Evolutionary conservation across 2,113 vertebrate genomes (phyloP).

Genomic region (Piprites chloris): DNA sequence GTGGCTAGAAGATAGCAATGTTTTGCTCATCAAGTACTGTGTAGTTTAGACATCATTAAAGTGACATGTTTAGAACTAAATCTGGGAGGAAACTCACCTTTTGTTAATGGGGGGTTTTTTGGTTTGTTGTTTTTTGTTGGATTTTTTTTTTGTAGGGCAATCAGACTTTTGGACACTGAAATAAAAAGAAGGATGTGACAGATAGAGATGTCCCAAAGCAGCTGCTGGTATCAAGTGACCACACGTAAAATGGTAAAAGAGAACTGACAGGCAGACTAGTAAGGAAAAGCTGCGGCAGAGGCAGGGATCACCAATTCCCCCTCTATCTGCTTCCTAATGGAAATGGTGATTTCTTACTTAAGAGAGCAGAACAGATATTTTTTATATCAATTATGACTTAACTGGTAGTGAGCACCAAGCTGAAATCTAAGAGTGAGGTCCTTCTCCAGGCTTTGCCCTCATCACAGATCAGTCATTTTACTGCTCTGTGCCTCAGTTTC

Average conservation of each 20-base stretch:
- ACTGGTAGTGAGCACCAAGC: not conserved
- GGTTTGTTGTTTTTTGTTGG: not conserved
- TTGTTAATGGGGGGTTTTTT: not conserved
- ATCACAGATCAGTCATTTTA: not conserved
- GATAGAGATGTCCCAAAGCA: conserved; percentile 41
- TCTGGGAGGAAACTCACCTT: not conserved
- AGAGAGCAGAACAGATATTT: not conserved
- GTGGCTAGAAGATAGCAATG: conserved; percentile 7
- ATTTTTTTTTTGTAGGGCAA: not conserved
- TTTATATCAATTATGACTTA: not conserved
- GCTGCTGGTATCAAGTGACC: conserved; percentile 55
- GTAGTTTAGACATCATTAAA: conserved; percentile 18
- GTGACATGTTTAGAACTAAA: not conserved
- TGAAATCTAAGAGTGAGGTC: not conserved
- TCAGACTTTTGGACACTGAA: conserved; percentile 34
- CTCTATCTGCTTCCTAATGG: not conserved
- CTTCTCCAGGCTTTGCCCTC: not conserved
- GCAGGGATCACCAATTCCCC: not conserved
- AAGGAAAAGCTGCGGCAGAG: not conserved
- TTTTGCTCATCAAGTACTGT: not conserved
- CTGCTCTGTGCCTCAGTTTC: not conserved
- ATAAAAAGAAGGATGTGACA: conserved; percentile 55
- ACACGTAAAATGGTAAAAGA: not conserved
- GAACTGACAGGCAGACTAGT: not conserved
- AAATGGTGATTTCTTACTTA: not conserved